Conservation (phyloP, 2,113 vertebrate species). For the Orientallactaga bullata region DNA sequence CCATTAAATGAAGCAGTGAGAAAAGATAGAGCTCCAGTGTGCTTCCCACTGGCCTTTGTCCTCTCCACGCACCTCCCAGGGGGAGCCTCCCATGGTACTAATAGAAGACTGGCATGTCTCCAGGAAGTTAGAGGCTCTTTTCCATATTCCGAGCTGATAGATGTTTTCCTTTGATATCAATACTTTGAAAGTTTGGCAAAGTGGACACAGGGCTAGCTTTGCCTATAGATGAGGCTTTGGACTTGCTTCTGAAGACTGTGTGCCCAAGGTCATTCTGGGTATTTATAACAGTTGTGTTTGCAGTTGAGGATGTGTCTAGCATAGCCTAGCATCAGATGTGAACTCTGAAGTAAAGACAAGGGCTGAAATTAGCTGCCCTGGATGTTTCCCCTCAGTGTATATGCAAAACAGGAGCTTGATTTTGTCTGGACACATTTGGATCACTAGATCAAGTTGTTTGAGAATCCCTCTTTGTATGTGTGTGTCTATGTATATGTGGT, state of each 20-base stretch:
- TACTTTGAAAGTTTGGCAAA: constrained; percentile 54
- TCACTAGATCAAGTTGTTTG: constrained; percentile 47
- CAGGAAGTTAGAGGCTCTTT: constrained; percentile 57
- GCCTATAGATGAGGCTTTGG: constrained; percentile 64
- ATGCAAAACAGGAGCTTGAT: constrained; percentile 71
- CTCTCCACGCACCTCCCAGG: background rate
- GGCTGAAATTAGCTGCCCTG: constrained; percentile 80
- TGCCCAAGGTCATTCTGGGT: constrained; percentile 5
- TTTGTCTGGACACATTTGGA: constrained; percentile 72
- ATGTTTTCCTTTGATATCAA: constrained; percentile 70
- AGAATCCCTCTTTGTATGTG: background rate
- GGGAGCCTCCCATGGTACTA: background rate
- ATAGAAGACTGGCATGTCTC: background rate
- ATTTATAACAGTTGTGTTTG: constrained; percentile 69
- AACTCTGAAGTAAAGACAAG: constrained; percentile 85
- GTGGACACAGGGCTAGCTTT: constrained; percentile 57
- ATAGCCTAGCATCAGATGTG: constrained; percentile 82
- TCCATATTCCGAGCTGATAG: constrained; percentile 32
- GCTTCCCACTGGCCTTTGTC: background rate
- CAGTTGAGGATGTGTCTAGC: constrained; percentile 73
- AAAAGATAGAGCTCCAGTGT: constrained; percentile 1
- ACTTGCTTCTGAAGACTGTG: constrained; percentile 60
- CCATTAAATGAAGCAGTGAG: background rate
- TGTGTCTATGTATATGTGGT: too few relatives aligned
- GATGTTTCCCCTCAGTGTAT: constrained; percentile 71